Conservation (phyloP, 2,113 vertebrate species). For the Psettodes erumei region DNA sequence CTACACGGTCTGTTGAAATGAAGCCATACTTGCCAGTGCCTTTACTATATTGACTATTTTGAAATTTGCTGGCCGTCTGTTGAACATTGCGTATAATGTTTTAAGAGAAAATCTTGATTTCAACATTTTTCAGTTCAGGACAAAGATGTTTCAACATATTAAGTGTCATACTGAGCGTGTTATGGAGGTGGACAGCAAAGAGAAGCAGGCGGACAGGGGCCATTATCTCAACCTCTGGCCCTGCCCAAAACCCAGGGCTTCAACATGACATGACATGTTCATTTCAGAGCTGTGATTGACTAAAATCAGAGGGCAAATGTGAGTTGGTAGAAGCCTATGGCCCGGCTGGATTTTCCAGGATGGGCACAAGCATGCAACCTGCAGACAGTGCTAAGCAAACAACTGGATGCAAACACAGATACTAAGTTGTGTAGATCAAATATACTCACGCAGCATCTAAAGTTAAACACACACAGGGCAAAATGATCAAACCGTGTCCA, state of each 20-base stretch:
- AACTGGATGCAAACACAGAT: constrained; percentile 12
- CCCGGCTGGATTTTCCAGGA: constrained; percentile 13
- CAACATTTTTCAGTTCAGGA: neutral
- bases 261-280: constrained; percentile 38
- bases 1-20: constrained; percentile 1
- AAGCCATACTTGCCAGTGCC: neutral
- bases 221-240: constrained; percentile 12
- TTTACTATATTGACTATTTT: neutral
- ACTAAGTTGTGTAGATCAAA: constrained; percentile 18
- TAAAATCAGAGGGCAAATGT: constrained; percentile 63
- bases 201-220: constrained; percentile 17
- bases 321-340: constrained; percentile 35
- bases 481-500: neutral
- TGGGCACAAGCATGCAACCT: constrained; percentile 5
- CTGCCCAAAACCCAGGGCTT: constrained; percentile 17
- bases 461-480: neutral
- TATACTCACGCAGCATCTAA: neutral
- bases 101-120: constrained; percentile 3
- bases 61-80: neutral
- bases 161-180: neutral
- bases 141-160: constrained; percentile 39
- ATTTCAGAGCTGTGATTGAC: constrained; percentile 18
- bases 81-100: neutral
- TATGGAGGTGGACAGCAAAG: constrained; percentile 12
- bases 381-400: constrained; percentile 2